These are phyloP conservation scores for Geophilus truncorum DNA, from an alignment of 2,888 invertebrate genomes.

Conservation along the genomic window DNA sequence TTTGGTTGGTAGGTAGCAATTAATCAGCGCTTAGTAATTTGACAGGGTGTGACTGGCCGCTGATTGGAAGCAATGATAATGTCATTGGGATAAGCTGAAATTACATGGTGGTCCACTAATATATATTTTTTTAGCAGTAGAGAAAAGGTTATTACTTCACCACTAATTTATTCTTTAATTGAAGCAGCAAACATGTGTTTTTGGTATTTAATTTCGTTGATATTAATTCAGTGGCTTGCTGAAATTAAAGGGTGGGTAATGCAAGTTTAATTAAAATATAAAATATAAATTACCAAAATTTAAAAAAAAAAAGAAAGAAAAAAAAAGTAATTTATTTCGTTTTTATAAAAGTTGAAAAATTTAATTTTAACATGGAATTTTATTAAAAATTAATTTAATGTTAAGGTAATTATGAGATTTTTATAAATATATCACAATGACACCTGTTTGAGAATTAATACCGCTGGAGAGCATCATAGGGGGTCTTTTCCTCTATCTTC, in stretches of 20 bases:
- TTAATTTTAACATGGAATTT: too few relatives aligned
- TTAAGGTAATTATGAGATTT: background rate
- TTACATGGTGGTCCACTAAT: conserved; percentile 28
- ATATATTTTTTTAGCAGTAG: background rate
- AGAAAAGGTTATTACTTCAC: background rate
- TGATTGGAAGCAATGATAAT: background rate
- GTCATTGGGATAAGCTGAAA: conserved; percentile 31
- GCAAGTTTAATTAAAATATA: too few relatives aligned
- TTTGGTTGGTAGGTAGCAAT: conserved; percentile 7
- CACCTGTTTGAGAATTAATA: background rate
- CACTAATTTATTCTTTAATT: background rate
- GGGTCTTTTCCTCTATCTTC: background rate
- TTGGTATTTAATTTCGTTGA: background rate
- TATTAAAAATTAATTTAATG: background rate
- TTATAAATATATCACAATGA: background rate
- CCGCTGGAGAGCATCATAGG: background rate
- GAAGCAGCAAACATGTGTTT: background rate
- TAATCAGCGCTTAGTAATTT: conserved; percentile 17
- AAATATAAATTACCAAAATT: too few relatives aligned
- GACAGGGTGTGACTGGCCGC: conserved; percentile 13
- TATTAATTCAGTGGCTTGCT: background rate
- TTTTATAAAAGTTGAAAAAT: too few relatives aligned
- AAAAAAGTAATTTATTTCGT: too few relatives aligned
- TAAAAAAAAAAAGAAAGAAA: too few relatives aligned
- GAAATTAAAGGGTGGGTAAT: too few relatives aligned